A percentile compares a stretch with the other conserved stretches of the same genome.
phyloP scores from a whole-genome alignment of 1,140 invertebrate genomes.

The Calliopsis andreniformis region DNA sequence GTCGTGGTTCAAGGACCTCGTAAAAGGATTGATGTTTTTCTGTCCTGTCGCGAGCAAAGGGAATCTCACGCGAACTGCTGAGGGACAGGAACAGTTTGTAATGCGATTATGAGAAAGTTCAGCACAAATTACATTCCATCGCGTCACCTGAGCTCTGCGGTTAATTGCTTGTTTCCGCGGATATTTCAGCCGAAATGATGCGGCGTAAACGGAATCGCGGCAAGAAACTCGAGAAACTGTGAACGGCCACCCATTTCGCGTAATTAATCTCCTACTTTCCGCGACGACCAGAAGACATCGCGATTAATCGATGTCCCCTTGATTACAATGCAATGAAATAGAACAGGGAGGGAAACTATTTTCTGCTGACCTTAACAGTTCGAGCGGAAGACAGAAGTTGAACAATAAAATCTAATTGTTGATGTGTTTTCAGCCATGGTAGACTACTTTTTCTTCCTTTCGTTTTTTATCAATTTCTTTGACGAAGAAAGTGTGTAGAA shows the following conservation, averaged over 20 bases:
- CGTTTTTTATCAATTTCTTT: too few relatives aligned
- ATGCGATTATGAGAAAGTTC: slow-evolving; percentile 23
- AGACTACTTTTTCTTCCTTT: too few relatives aligned
- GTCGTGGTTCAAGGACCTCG: too few relatives aligned
- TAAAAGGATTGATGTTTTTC: too few relatives aligned
- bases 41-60: too few relatives aligned
- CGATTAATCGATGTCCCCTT: background rate
- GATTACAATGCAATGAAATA: background rate
- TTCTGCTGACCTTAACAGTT: background rate
- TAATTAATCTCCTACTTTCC: slow-evolving; percentile 13
- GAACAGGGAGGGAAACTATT: background rate
- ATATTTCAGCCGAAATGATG: slow-evolving; percentile 5
- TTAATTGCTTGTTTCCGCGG: slow-evolving; percentile 30
- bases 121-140: slow-evolving; percentile 11
- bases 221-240: background rate
- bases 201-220: slow-evolving; percentile 1
- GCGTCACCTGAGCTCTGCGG: slow-evolving; percentile 8
- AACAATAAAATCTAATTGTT: too few relatives aligned
- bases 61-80: background rate
- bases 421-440: too few relatives aligned
- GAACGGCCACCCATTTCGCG: background rate
- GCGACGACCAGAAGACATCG: background rate
- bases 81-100: slow-evolving; percentile 2
- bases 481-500: too few relatives aligned
- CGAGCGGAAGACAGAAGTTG: background rate